Base-by-base conservation (phyloP, 37 sponge, comb jelly and placozoan species). In the Mnemiopsis leidyi region DNA sequence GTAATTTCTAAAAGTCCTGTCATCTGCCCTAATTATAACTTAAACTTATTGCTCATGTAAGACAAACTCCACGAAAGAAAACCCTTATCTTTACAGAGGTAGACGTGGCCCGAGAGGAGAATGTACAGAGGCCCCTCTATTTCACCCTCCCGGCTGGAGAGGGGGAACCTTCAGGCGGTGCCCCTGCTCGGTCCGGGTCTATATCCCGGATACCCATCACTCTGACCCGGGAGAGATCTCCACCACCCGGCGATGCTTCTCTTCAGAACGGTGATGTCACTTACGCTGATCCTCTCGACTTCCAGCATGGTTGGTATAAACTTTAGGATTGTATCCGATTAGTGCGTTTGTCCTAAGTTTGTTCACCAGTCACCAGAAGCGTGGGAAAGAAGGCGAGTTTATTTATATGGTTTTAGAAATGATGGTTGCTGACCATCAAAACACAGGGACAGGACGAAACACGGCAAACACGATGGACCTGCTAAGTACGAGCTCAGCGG, bases 71-170 rank as follows among this genome's bases (percentile, higher is more conserved):
- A n/a, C n/a, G n/a, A n/a, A n/a, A n/a, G n/a, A 5, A 48, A 48
- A 48, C 61, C 61, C 61, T 48, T 48, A 48, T 48, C 13, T 13
- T 48, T 48, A 18, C 13, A 48, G 61, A 48, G 13, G 61, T 71
- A 18, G 75, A 71, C 75, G 75, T 71, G 30, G 30, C 25, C 7
- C 5, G 75, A 71, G 30, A 28, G 5, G 75, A 71, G 75, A 13
- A 71, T 25, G 75, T 18, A 71, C 75, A 71, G 75, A n/a, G 75
- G 5, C 30, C 75, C 75, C 75, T 71, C 75, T 71, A 71, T 71
- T 71, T 71, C n/a, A 71, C 75, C 75, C n/a, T 71, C 3, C 75
- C 75, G 3, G 25, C 21, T 23, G 30, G 25, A 29, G 61, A 13
- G 13, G 61, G 61, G 5, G 61, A 48, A 48, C 61, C 13, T 5